Conservation (phyloP, 2,888 invertebrate species). For the Nowickia ferox region DNA sequence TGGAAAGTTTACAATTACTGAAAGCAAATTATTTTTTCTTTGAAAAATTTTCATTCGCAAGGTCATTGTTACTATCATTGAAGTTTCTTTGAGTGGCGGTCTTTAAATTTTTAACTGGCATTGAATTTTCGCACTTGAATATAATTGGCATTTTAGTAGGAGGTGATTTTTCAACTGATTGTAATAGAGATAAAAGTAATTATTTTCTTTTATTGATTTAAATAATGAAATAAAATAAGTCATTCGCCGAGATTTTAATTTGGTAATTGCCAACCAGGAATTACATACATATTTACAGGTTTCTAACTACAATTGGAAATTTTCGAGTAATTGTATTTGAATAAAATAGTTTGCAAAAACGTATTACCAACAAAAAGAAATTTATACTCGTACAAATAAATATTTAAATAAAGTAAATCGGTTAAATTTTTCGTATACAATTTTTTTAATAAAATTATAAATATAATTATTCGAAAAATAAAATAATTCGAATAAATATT, state of each 20-base stretch:
- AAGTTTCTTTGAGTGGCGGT: constrained; percentile 27
- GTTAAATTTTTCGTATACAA: no score
- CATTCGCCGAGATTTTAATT: constrained; percentile 3
- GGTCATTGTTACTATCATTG: constrained; percentile 57
- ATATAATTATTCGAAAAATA: no score
- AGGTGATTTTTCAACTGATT: constrained; percentile 36
- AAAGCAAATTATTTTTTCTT: constrained; percentile 5
- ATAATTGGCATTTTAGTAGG: constrained; percentile 38
- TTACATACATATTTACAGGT: constrained; percentile 15
- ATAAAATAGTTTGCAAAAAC: no score
- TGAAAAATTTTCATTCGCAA: constrained; percentile 38
- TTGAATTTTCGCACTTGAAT: constrained; percentile 25
- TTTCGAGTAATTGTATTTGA: no score
- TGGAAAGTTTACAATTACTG: constrained; percentile 3
- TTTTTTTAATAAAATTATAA: no score
- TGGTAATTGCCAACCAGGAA: neutral
- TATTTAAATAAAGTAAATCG: no score
- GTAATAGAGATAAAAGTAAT: constrained; percentile 37
- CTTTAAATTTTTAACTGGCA: constrained; percentile 22
- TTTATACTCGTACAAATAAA: no score
- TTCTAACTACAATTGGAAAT: neutral
- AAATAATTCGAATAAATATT: no score
- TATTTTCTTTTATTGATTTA: constrained; percentile 22
- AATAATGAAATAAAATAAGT: neutral
- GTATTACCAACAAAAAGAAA: no score